Evolutionary conservation across 2,797 vertebrate species (phyloP), one percentile per base, ranked within the genome.

Genomic region (Agapornis canus): DNA sequence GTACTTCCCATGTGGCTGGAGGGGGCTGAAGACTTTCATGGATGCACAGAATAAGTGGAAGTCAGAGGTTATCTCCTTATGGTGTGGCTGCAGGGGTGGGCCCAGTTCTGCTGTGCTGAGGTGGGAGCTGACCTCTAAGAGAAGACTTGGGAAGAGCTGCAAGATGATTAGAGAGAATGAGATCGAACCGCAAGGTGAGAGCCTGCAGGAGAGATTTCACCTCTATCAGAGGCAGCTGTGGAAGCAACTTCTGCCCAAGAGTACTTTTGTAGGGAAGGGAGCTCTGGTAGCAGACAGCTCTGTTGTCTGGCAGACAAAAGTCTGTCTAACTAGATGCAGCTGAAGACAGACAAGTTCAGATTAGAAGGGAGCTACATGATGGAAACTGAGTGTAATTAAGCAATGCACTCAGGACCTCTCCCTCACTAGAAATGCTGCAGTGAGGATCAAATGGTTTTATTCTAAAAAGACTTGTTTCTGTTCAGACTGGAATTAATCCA

Each of bases 331-430:
- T 45, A 45, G 51, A n/a, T 64, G 81, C 65, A 66, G 90, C 70
- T 78, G 82, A 78, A 66, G 57, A 82, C 82, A 92, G 84, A n/a
- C 57, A 77, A 48, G 57, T 56, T 84, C 35, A 39, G 78, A 80
- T 79, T 52, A 91, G 92, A 95, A 40, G 61, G 87, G 68, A 80
- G 59, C 76, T 48, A 14, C 70, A 64, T 40, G 71, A 35, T 59
- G 66, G 87, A 43, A 90, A n/a, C 48, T 23, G 80, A 32, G 68
- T 71, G 82, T 86, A 95, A 95, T 92, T 91, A 92, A 86, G 57
- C 45, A 59, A 20, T 29, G 78, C n/a, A 54, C 78, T 20, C 31
- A 79, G 51, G 43, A 43, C 83, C 52, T 63, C 35, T 65, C 76
- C 48, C 70, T 92, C 4, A 4, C 68, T 75, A 39, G 70, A 78